A percentile compares a stretch with the other conserved stretches of the same genome.
Conservation (phyloP, 2,888 invertebrate species). For the Noctua janthina region DNA sequence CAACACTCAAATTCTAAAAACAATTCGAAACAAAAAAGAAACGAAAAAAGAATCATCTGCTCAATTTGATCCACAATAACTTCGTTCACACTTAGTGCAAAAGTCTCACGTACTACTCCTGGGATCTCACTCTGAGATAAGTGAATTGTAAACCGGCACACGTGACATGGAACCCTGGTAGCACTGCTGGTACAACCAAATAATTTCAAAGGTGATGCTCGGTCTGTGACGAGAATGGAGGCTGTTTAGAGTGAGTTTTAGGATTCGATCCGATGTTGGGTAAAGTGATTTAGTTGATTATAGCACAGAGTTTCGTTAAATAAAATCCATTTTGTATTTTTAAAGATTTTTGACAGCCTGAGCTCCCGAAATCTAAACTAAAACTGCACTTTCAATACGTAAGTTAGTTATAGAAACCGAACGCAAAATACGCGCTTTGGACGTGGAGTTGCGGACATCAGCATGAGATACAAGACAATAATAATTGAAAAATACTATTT, state of each 20-base stretch:
- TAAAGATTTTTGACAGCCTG: neutral
- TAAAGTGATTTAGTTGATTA: neutral
- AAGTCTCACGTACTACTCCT: conserved; percentile 77
- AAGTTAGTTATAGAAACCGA: neutral
- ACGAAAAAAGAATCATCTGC: conserved; percentile 31
- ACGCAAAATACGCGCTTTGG: neutral
- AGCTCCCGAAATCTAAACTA: neutral
- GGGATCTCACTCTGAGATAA: conserved; percentile 76
- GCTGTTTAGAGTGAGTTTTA: neutral
- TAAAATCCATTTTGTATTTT: neutral
- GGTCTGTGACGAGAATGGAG: neutral
- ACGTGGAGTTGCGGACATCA: neutral
- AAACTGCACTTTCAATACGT: neutral
- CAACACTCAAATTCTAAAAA: conserved; percentile 6
- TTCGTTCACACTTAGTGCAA: conserved; percentile 73
- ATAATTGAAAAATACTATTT: neutral
- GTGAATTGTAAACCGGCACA: conserved; percentile 81
- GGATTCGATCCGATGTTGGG: neutral
- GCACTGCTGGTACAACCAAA: conserved; percentile 49
- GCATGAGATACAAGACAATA: neutral
- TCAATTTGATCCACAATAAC: conserved; percentile 68
- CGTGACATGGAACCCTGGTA: conserved; percentile 69
- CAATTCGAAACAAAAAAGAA: conserved; percentile 3
- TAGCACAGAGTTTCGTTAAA: neutral
- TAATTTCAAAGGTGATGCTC: conserved; percentile 23